phyloP scores from a whole-genome alignment of 2,113 vertebrate species.

The Gymnocephalus cernua region DNA sequence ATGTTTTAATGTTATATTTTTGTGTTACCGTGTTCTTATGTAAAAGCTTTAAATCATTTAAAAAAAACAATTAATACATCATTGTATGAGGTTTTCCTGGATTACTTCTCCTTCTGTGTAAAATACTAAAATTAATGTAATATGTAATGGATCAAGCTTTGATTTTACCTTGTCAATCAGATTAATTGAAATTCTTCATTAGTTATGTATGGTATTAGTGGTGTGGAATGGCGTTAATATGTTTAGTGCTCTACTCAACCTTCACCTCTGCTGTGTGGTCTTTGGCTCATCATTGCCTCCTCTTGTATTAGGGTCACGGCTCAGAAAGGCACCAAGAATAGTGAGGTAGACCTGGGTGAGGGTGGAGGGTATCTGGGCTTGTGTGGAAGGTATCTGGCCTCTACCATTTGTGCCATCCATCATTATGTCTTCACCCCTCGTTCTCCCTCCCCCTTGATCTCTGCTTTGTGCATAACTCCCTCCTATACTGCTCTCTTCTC shows the following conservation, averaged over 20 bases:
- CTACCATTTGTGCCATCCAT: slow-evolving; percentile 16
- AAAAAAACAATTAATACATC: neutral
- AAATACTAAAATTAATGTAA: neutral
- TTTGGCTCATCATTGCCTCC: neutral
- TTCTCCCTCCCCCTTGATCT: neutral
- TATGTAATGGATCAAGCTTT: neutral
- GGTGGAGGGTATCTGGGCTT: slow-evolving; percentile 82
- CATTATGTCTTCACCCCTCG: neutral
- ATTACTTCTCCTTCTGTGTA: neutral
- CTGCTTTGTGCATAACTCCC: neutral
- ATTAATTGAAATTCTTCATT: neutral
- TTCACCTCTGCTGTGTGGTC: slow-evolving; percentile 48
- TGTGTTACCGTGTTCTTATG: neutral
- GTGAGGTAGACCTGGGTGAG: slow-evolving; percentile 90
- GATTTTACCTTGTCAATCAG: neutral
- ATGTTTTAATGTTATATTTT: neutral
- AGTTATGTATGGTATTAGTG: neutral
- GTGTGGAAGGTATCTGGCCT: neutral
- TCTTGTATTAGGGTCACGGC: slow-evolving; percentile 17
- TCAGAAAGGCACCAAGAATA: slow-evolving; percentile 84
- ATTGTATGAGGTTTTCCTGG: neutral
- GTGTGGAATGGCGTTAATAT: neutral
- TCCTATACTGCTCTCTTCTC: slow-evolving; percentile 9
- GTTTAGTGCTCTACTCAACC: neutral
- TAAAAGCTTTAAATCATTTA: neutral